These are phyloP conservation scores for Solenopsis invicta DNA, from an alignment of 1,140 invertebrate species.

Conservation along the genomic window DNA sequence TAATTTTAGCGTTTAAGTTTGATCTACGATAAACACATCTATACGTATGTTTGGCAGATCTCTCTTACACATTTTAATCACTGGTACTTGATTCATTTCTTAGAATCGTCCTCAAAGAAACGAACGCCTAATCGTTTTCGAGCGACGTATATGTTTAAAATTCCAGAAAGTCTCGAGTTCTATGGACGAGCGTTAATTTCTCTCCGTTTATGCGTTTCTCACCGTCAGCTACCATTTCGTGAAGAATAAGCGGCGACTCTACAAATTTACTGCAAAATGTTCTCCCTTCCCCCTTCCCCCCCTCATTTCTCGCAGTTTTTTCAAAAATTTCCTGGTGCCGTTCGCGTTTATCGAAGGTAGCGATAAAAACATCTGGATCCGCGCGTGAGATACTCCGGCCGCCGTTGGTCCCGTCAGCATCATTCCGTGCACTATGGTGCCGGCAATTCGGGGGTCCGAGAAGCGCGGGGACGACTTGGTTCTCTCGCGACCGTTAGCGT, in stretches of 20 bases:
- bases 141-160: conserved; percentile 8
- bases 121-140: neutral
- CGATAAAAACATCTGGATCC: conserved; percentile 51
- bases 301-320: conserved; percentile 51
- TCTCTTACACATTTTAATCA: conserved; percentile 14
- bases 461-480: neutral
- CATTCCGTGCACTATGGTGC: conserved; percentile 72
- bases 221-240: neutral
- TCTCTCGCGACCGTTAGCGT: conserved; percentile 64
- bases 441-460: neutral
- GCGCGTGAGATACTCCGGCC: conserved; percentile 65
- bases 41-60: neutral
- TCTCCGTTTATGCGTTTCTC: neutral
- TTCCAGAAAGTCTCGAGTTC: neutral
- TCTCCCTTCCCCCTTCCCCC: neutral
- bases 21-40: neutral
- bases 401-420: conserved; percentile 44
- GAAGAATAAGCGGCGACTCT: conserved; percentile 26
- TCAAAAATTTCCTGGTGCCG: neutral
- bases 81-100: neutral
- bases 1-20: neutral
- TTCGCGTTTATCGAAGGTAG: conserved; percentile 31
- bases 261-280: conserved; percentile 25
- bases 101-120: conserved; percentile 16
- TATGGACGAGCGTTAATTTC: conserved; percentile 16